phyloP scores from a whole-genome alignment of 2,113 vertebrate species.

The Dolichallabes microphthalmus region DNA sequence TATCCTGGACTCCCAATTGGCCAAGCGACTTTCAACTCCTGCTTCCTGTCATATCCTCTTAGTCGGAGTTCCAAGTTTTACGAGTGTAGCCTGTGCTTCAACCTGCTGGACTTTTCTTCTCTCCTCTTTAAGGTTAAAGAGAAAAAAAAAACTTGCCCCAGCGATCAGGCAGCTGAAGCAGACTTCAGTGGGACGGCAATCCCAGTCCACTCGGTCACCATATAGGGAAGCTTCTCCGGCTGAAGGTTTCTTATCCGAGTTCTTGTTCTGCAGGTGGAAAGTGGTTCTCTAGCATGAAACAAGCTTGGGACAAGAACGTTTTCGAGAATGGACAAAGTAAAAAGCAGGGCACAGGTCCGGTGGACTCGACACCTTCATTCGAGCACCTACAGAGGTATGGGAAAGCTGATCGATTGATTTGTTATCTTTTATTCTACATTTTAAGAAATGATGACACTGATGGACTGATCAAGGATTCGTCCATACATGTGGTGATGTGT shows the following conservation, averaged over 20 bases:
- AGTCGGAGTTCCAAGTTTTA: constrained; percentile 41
- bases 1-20: constrained; percentile 66
- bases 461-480: neutral
- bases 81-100: neutral
- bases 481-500: neutral
- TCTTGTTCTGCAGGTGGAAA: constrained; percentile 58
- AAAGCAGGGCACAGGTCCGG: constrained; percentile 64
- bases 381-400: constrained; percentile 69
- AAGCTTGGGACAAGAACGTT: constrained; percentile 60
- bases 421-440: neutral
- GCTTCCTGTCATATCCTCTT: constrained; percentile 61
- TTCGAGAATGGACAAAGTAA: constrained; percentile 56
- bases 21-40: constrained; percentile 60
- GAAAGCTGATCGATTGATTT: neutral
- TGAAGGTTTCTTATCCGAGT: constrained; percentile 24
- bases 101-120: neutral
- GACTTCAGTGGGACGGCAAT: constrained; percentile 3
- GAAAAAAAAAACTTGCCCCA: neutral
- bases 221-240: constrained; percentile 14
- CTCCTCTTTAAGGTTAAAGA: neutral
- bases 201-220: constrained; percentile 34
- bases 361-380: constrained; percentile 46
- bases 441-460: neutral
- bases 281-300: constrained; percentile 61
- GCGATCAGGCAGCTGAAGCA: constrained; percentile 9